Percentiles rank a stretch among this genome's conserved stretches.
phyloP scores from a whole-genome alignment of 2,888 invertebrate genomes.

The Tenthredo notha region DNA sequence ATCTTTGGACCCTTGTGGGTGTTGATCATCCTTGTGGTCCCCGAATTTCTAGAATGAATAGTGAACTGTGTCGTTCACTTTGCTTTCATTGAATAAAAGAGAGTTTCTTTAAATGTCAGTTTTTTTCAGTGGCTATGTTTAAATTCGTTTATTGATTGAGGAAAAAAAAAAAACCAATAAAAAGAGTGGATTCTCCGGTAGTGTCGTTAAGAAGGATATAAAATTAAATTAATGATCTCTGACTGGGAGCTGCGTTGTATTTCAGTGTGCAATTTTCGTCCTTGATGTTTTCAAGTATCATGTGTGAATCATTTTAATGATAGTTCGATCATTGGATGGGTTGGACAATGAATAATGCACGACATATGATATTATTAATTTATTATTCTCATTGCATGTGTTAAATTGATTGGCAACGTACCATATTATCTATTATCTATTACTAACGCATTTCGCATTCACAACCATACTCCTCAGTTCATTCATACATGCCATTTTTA shows the following conservation, averaged over 20 bases:
- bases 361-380: conserved; percentile 8
- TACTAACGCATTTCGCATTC: conserved; percentile 23
- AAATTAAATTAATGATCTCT: background rate
- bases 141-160: background rate
- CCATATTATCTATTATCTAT: conserved; percentile 23
- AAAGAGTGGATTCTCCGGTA: background rate
- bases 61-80: background rate
- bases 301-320: background rate
- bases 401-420: background rate
- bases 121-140: background rate
- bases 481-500: conserved; percentile 26
- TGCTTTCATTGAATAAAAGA: background rate
- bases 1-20: background rate
- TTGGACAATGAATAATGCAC: conserved; percentile 26
- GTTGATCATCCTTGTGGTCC: background rate
- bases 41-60: background rate
- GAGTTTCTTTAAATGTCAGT: background rate
- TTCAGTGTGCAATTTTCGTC: background rate
- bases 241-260: background rate
- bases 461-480: conserved; percentile 5
- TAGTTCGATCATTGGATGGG: background rate
- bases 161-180: background rate
- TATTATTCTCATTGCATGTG: conserved; percentile 42
- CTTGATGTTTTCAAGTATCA: background rate
- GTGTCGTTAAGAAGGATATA: background rate